A percentile compares a stretch with the other conserved stretches of the same genome.
Evolutionary conservation across 1,140 invertebrate genomes (phyloP).

Genomic region (Trichoplusia ni): DNA sequence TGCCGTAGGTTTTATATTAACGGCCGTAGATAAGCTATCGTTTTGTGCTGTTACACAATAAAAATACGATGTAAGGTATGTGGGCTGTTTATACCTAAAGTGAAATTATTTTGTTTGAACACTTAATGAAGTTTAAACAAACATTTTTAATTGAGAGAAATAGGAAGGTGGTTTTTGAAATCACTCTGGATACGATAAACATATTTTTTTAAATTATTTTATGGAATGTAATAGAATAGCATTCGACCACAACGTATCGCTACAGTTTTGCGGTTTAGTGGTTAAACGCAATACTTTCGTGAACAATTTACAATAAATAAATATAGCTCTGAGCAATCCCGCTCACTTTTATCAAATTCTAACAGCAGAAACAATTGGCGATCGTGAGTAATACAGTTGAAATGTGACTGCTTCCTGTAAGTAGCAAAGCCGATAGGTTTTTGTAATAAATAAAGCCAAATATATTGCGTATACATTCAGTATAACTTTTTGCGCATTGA

Average conservation of each 20-base stretch:
- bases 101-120: neutral
- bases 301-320: conserved; percentile 16
- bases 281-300: neutral
- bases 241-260: too few relatives aligned
- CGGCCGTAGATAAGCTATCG: conserved; percentile 52
- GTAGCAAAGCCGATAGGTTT: too few relatives aligned
- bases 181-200: too few relatives aligned
- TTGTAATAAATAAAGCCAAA: too few relatives aligned
- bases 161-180: too few relatives aligned
- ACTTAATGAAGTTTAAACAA: too few relatives aligned
- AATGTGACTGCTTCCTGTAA: neutral
- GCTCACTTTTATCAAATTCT: neutral
- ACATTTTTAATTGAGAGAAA: too few relatives aligned
- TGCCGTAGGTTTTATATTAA: conserved; percentile 44
- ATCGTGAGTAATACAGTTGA: conserved; percentile 21
- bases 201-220: too few relatives aligned
- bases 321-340: neutral
- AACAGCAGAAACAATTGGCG: conserved; percentile 1
- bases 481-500: too few relatives aligned
- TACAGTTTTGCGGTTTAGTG: neutral
- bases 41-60: conserved; percentile 26
- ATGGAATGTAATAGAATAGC: too few relatives aligned
- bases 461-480: too few relatives aligned
- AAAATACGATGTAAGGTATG: conserved; percentile 2
- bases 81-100: neutral